Conservation (phyloP, 1,140 invertebrate genomes). For the Lordiphosa clarofinis region DNA sequence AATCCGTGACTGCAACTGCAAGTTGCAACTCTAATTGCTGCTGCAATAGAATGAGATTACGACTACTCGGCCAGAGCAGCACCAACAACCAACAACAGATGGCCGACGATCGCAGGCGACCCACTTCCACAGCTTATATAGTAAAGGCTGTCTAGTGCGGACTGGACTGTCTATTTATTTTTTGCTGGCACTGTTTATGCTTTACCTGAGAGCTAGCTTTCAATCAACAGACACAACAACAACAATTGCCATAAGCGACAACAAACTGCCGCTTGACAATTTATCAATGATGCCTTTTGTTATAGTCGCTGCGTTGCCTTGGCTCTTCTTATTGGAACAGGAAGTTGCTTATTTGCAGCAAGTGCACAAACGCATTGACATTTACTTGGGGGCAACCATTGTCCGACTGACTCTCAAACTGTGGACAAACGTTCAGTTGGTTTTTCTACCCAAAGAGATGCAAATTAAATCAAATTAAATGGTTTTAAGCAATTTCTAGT, state of each 20-base stretch:
- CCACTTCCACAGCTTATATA: conserved; percentile 41
- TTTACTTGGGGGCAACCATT: conserved; percentile 38
- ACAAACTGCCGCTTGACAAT: conserved; percentile 70
- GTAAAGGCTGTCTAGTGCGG: conserved; percentile 41
- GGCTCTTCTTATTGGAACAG: conserved; percentile 69
- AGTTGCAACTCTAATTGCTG: conserved; percentile 62
- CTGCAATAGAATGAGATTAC: conserved; percentile 64
- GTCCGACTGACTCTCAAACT: conserved; percentile 36
- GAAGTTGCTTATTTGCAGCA: conserved; percentile 73
- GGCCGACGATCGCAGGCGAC: conserved; percentile 57
- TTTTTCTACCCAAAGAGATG: background rate
- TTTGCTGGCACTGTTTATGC: conserved; percentile 60
- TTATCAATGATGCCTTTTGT: conserved; percentile 67
- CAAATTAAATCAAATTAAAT: conserved; percentile 6
- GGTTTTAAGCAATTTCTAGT: background rate
- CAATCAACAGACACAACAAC: conserved; percentile 40
- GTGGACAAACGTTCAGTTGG: conserved; percentile 4
- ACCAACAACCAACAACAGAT: conserved; percentile 52
- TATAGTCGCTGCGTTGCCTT: conserved; percentile 14
- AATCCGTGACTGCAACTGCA: conserved; percentile 31
- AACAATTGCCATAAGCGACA: conserved; percentile 49
- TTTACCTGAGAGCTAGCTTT: conserved; percentile 55
- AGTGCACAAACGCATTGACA: conserved; percentile 72
- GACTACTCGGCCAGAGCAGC: conserved; percentile 3
- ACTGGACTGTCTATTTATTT: conserved; percentile 59